Evolutionary conservation across 1,140 invertebrate genomes (phyloP), one percentile per base, ranked within the genome.

Genomic region (Polypedilum vanderplanki): DNA sequence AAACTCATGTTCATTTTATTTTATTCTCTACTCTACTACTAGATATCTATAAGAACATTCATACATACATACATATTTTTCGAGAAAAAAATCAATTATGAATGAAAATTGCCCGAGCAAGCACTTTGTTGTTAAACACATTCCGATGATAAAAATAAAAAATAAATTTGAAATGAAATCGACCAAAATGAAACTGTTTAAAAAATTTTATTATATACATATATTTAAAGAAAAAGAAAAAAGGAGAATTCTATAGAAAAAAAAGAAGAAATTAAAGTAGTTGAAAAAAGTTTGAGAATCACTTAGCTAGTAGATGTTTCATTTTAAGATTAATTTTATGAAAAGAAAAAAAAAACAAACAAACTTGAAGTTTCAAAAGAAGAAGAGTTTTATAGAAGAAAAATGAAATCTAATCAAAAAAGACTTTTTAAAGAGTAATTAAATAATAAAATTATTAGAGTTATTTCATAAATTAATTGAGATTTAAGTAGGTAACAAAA

Each of bases 111-210:
- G 24, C 24, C 24, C 1, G 46, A 15, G 46, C 12, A 57, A n/a
- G 46, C 46, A 57, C 46, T 4, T 57, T 57, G 46, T 57, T 57
- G 46, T 57, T 57, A 57, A 57, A 57, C 46, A 57, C 46, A 57
- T 57, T 0, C 12, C 4, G 12, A 46, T 10, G 15, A 10, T 46
- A 46, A 46, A 57, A 57, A 46, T 46, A 15, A 15, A n/a, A 46
- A 15, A 57, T n/a, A 57, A 57, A 57, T n/a, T 57, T n/a, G 7
- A 57, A 57, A 46, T 12, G 15, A 57, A 57, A 57, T 57, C 10
- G 46, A 57, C 46, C 46, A 57, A 57, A 33, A 33, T 33, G 24
- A 33, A 33, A 33, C 24, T 33, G 24, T 33, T 33, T 33, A 33
- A 33, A n/a, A 33, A 33, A 33, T 33, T 33, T 33, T 33, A 33